Percentiles rank a stretch among this genome's conserved stretches.
These are phyloP conservation scores for Catagonus wagneri DNA, from an alignment of 2,113 vertebrate species.

Conservation along the genomic window DNA sequence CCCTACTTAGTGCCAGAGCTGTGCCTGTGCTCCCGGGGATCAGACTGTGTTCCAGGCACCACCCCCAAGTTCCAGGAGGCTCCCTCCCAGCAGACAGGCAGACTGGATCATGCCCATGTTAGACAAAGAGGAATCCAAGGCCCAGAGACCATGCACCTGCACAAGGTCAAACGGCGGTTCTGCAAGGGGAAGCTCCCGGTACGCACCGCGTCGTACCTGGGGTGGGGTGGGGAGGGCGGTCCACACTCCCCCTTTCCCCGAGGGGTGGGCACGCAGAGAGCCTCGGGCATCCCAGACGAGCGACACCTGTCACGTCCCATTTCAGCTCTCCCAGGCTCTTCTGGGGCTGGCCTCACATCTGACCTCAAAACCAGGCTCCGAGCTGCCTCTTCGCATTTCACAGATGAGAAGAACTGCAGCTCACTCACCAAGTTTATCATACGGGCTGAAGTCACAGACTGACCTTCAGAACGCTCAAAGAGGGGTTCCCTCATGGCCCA, in stretches of 20 bases:
- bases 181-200: neutral
- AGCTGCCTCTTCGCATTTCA: neutral
- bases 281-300: neutral
- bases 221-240: neutral
- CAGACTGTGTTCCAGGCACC: neutral
- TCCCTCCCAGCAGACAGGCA: neutral
- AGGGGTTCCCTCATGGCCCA: too few species aligned
- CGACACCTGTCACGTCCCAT: neutral
- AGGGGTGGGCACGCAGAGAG: neutral
- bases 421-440: rapidly evolving
- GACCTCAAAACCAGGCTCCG: neutral
- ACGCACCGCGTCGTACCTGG: too few species aligned
- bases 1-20: neutral
- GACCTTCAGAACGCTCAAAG: neutral
- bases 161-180: neutral
- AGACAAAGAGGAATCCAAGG: neutral
- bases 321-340: neutral
- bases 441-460: neutral
- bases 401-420: neutral
- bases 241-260: neutral
- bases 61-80: neutral
- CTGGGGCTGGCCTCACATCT: neutral
- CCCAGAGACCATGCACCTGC: neutral
- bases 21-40: too few species aligned
- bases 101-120: neutral